These are phyloP conservation scores for Pantelozetes paolii DNA, from an alignment of 2,888 invertebrate genomes.

Conservation along the genomic window DNA sequence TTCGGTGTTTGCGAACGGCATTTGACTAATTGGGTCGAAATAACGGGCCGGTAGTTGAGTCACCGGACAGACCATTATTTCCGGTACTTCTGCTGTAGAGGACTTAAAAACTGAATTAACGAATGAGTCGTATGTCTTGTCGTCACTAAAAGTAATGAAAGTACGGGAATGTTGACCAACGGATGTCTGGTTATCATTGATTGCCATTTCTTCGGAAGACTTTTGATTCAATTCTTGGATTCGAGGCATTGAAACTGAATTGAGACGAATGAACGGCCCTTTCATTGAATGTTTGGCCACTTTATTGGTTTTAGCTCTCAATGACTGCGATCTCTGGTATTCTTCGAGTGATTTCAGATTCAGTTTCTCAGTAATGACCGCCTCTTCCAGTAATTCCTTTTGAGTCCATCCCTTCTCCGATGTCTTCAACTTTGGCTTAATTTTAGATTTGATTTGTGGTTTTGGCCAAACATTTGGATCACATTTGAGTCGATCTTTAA, in stretches of 20 bases:
- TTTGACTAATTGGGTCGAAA: conserved; percentile 85
- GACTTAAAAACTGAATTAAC: conserved; percentile 58
- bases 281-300: conserved; percentile 69
- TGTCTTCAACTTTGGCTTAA: conserved; percentile 62
- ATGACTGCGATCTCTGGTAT: conserved; percentile 84
- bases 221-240: conserved; percentile 52
- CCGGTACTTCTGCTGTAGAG: conserved; percentile 74
- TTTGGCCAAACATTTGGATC: conserved; percentile 58
- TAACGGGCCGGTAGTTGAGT: conserved; percentile 77
- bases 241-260: conserved; percentile 66
- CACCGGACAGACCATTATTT: conserved; percentile 61
- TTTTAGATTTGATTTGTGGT: conserved; percentile 64
- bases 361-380: conserved; percentile 83
- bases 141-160: conserved; percentile 80
- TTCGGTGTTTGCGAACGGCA: conserved; percentile 81
- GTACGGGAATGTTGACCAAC: conserved; percentile 59
- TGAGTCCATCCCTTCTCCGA: conserved; percentile 67
- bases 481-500: neutral
- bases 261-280: conserved; percentile 78
- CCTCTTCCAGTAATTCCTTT: conserved; percentile 87
- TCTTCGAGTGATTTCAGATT: conserved; percentile 69
- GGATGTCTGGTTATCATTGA: neutral
- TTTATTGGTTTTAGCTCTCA: conserved; percentile 76
- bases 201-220: conserved; percentile 34
- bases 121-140: conserved; percentile 66